A percentile compares a stretch with the other conserved stretches of the same genome.
Conservation (phyloP, 1,140 invertebrate species). For the Drosophila athabasca region DNA sequence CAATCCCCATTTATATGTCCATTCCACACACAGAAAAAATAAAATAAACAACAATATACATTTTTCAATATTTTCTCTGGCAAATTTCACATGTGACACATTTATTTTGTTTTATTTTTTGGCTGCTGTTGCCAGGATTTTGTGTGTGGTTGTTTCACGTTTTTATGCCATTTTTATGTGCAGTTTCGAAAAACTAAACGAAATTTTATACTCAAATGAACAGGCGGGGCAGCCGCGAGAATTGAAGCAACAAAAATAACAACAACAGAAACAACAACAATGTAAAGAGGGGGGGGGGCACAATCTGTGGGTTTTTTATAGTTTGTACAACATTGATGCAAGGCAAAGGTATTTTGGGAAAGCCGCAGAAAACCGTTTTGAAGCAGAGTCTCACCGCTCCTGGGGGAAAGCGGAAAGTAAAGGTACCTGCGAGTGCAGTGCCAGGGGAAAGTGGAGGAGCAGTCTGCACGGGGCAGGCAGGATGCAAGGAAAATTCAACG, state of each 20-base stretch:
- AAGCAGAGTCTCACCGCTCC: conserved; percentile 19
- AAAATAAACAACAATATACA: conserved; percentile 17
- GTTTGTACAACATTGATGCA: conserved; percentile 52
- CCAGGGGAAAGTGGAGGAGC: not conserved
- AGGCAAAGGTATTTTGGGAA: conserved; percentile 65
- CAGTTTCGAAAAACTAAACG: conserved; percentile 53
- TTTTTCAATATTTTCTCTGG: conserved; percentile 18
- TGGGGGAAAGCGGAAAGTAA: not conserved
- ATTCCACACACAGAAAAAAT: not conserved
- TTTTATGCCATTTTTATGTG: conserved; percentile 38
- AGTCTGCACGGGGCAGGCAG: conserved; percentile 16
- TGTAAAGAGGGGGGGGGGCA: conserved; percentile 17
- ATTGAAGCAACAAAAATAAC: conserved; percentile 8
- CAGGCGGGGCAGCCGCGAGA: conserved; percentile 15
- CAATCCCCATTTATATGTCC: too few relatives aligned
- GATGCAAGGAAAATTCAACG: conserved; percentile 63
- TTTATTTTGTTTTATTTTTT: conserved; percentile 20
- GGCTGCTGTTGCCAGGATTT: conserved; percentile 4
- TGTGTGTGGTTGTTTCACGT: conserved; percentile 8
- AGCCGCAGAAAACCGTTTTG: conserved; percentile 66
- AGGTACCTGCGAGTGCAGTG: too few relatives aligned
- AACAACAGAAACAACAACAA: conserved; percentile 42
- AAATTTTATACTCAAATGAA: conserved; percentile 62
- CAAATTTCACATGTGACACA: conserved; percentile 25
- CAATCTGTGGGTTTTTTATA: conserved; percentile 50